phyloP scores from a whole-genome alignment of 2,113 vertebrate species.

The Pelodiscus sinensis region DNA sequence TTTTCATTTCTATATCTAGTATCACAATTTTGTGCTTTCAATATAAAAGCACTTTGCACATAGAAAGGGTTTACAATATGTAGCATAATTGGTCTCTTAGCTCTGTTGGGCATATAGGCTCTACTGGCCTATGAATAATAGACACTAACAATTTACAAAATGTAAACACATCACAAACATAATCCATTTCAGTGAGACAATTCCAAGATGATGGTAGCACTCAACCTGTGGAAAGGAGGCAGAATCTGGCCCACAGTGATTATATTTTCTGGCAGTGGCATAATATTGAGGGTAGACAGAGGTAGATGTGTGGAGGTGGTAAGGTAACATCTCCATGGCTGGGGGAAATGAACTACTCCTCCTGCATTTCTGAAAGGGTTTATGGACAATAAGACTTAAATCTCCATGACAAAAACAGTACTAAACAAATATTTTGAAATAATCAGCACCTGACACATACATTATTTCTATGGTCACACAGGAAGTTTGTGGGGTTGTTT shows the following conservation, averaged over 20 bases:
- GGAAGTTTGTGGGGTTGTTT: slow-evolving; percentile 28
- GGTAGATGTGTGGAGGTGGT: neutral
- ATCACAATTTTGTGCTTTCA: neutral
- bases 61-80: fast-evolving
- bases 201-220: neutral
- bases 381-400: slow-evolving; percentile 1
- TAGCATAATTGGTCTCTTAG: neutral
- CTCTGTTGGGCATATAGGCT: neutral
- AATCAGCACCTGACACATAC: neutral
- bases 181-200: neutral
- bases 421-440: slow-evolving; percentile 20
- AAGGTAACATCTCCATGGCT: fast-evolving
- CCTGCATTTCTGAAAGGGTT: neutral
- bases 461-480: neutral
- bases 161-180: neutral
- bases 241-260: fast-evolving
- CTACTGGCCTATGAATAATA: neutral
- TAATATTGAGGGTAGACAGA: fast-evolving
- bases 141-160: neutral
- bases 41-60: neutral
- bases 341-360: neutral
- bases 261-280: neutral
- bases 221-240: neutral
- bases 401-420: slow-evolving; percentile 1
- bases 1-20: neutral